These are phyloP conservation scores for Panthera tigris DNA, from an alignment of 2,113 vertebrate species.

Conservation along the genomic window DNA sequence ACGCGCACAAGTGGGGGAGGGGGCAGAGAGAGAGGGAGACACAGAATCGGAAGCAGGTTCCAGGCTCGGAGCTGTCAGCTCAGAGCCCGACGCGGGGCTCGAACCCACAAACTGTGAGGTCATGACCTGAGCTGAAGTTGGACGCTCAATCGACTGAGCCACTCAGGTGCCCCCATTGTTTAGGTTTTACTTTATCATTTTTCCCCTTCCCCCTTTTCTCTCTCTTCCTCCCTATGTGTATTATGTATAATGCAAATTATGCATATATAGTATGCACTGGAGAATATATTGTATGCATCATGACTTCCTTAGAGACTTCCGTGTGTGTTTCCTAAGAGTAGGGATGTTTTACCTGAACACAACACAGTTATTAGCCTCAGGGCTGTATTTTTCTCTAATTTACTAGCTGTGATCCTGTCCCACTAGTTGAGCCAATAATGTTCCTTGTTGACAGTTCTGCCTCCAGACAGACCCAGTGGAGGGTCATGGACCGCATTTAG, in stretches of 20 bases:
- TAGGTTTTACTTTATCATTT: not conserved
- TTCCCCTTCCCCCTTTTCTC: not conserved
- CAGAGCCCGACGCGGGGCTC: too few relatives aligned
- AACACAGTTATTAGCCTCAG: too few relatives aligned
- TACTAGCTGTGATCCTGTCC: not conserved
- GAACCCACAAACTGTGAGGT: too few relatives aligned
- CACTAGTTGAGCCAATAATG: not conserved
- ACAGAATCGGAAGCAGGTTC: too few relatives aligned
- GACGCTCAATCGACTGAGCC: too few relatives aligned
- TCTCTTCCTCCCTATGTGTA: not conserved
- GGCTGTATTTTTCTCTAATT: not conserved
- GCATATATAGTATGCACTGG: not conserved
- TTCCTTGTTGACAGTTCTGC: not conserved
- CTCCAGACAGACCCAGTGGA: not conserved
- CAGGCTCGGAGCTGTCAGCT: too few relatives aligned
- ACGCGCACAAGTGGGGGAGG: too few relatives aligned
- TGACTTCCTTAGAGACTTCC: not conserved
- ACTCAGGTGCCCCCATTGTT: not conserved
- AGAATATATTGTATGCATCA: not conserved
- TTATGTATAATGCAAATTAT: not conserved
- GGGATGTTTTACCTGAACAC: not conserved
- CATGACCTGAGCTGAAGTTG: too few relatives aligned
- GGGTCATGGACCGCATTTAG: not conserved
- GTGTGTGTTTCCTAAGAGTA: not conserved
- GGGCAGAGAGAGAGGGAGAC: too few relatives aligned